Percentiles rank a stretch among this genome's conserved stretches.
Conservation (phyloP, 2,888 invertebrate species). For the Apamea monoglypha region DNA sequence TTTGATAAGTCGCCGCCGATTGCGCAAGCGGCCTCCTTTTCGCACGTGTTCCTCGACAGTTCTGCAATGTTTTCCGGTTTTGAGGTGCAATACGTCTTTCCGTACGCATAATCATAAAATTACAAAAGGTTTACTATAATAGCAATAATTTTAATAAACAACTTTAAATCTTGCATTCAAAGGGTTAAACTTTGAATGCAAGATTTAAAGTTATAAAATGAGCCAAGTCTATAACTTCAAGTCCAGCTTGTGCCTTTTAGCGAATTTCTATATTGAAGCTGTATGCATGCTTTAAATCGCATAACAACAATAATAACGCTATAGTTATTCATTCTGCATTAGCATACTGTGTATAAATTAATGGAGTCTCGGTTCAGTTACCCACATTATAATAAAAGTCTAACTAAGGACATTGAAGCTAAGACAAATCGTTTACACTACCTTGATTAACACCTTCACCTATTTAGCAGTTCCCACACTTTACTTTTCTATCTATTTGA, state of each 20-base stretch:
- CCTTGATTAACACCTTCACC: constrained; percentile 74
- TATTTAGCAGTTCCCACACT: constrained; percentile 73
- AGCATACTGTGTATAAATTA: neutral
- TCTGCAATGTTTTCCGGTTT: constrained; percentile 81
- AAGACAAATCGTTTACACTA: constrained; percentile 48
- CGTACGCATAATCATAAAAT: constrained; percentile 30
- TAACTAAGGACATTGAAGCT: constrained; percentile 45
- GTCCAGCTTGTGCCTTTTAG: neutral
- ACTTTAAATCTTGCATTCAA: neutral
- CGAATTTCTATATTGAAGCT: neutral
- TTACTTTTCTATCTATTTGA: constrained; percentile 54
- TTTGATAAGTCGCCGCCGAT: constrained; percentile 82
- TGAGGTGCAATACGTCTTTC: constrained; percentile 64
- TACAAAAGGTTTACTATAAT: constrained; percentile 16
- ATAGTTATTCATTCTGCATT: neutral
- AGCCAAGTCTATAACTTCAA: neutral
- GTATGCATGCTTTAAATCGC: neutral
- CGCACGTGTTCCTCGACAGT: constrained; percentile 83
- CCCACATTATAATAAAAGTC: neutral
- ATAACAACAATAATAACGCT: neutral
- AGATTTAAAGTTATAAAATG: too few species aligned
- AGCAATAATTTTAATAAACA: neutral
- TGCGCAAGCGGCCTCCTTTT: constrained; percentile 85
- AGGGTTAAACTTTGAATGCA: too few species aligned
- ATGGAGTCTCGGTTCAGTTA: neutral